Evolutionary conservation across 2,888 invertebrate genomes (phyloP).

Genomic region (Corythucha ciliata): DNA sequence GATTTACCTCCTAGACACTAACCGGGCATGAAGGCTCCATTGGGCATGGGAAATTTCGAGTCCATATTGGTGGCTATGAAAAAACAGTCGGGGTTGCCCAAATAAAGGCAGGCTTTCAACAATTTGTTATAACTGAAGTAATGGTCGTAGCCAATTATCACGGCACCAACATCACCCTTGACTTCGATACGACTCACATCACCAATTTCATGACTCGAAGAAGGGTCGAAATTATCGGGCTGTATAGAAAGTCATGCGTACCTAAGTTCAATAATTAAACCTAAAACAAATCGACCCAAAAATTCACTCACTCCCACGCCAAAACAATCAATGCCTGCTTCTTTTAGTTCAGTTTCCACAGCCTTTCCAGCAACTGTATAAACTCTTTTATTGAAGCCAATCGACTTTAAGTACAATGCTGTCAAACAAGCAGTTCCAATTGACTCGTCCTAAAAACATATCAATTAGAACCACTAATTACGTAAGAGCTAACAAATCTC

Average conservation of each 20-base stretch:
- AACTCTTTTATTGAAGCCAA: constrained; percentile 65
- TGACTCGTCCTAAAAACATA: constrained; percentile 48
- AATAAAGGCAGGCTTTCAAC: constrained; percentile 81
- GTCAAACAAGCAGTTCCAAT: constrained; percentile 69
- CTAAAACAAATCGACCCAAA: too few relatives aligned
- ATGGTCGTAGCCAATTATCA: constrained; percentile 89
- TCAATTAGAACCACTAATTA: neutral
- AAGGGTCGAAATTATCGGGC: too few relatives aligned
- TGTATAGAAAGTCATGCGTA: too few relatives aligned
- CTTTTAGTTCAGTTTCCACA: constrained; percentile 72
- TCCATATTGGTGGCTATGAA: constrained; percentile 94
- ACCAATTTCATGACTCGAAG: too few relatives aligned
- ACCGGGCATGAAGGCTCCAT: constrained; percentile 53
- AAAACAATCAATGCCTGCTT: constrained; percentile 61
- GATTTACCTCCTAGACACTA: too few relatives aligned
- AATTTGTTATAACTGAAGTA: constrained; percentile 86
- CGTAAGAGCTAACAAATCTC: too few relatives aligned
- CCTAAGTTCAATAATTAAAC: too few relatives aligned
- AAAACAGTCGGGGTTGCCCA: constrained; percentile 63
- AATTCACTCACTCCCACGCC: constrained; percentile 60
- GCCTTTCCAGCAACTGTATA: constrained; percentile 76
- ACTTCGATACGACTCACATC: too few relatives aligned
- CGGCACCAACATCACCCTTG: constrained; percentile 85
- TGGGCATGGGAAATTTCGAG: constrained; percentile 63
- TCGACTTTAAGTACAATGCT: constrained; percentile 66